Conservation (phyloP, 1,140 invertebrate genomes). For the Prorops nasuta region DNA sequence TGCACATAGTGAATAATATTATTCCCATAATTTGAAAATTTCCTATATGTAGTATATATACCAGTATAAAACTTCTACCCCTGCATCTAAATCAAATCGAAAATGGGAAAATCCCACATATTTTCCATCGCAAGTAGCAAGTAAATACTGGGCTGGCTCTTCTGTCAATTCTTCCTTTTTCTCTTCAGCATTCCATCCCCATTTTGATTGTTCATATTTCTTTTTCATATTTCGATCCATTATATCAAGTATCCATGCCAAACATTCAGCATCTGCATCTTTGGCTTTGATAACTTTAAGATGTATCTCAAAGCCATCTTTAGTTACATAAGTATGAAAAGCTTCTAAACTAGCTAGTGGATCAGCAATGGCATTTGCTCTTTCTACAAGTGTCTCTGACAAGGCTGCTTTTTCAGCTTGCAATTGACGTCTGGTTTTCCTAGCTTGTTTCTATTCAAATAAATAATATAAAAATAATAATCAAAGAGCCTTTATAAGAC, state of each 20-base stretch:
- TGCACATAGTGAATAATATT: no score
- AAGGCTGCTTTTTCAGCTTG: conserved; percentile 34
- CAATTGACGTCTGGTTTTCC: conserved; percentile 37
- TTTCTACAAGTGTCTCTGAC: conserved; percentile 33
- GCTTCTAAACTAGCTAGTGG: conserved; percentile 31
- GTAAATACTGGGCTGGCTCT: conserved; percentile 63
- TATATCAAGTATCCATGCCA: conserved; percentile 65
- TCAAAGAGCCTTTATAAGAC: no score
- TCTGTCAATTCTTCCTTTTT: conserved; percentile 68
- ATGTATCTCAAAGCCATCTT: conserved; percentile 39
- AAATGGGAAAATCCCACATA: conserved; percentile 75
- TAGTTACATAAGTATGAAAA: conserved; percentile 40
- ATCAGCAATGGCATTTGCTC: conserved; percentile 39
- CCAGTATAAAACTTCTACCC: conserved; percentile 78
- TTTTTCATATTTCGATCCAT: conserved; percentile 66
- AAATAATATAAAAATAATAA: no score
- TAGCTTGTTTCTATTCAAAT: conserved; percentile 39
- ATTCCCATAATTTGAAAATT: not conserved
- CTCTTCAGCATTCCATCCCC: conserved; percentile 67
- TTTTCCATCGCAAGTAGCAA: conserved; percentile 57
- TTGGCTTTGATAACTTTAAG: conserved; percentile 51
- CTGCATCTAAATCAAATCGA: conserved; percentile 79
- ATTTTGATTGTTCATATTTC: conserved; percentile 58
- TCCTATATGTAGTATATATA: conserved; percentile 37
- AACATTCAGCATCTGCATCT: conserved; percentile 46